Percentiles rank a stretch among this genome's conserved stretches.
Conservation (phyloP, 2,113 vertebrate genomes). For the Pteronura brasiliensis region DNA sequence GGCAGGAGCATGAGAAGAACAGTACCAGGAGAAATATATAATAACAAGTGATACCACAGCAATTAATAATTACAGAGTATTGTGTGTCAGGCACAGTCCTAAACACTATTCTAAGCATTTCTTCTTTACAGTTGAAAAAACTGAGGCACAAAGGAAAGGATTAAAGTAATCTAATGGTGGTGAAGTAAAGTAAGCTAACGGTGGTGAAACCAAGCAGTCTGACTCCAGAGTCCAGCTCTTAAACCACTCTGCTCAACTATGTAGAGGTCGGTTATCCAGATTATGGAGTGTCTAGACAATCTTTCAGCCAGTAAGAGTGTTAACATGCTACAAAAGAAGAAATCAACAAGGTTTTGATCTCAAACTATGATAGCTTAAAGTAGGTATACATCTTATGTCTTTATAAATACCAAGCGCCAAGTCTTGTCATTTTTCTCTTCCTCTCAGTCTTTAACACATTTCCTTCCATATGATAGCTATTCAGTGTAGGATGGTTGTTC, state of each 20-base stretch:
- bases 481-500: neutral
- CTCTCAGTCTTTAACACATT: neutral
- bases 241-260: neutral
- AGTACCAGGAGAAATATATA: neutral
- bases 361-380: neutral
- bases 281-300: neutral
- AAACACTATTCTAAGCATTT: neutral
- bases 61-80: neutral
- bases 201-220: neutral
- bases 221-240: neutral
- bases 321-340: conserved; percentile 22
- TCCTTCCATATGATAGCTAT: neutral
- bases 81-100: neutral
- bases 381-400: neutral
- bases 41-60: neutral
- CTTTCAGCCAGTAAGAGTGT: neutral
- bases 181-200: neutral
- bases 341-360: neutral
- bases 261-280: neutral
- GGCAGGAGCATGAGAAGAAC: neutral
- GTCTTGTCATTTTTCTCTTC: conserved; percentile 29
- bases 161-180: neutral
- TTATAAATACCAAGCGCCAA: neutral
- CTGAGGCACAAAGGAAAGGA: neutral
- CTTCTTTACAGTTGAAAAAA: neutral